These are phyloP conservation scores for Cryptophagus acutangulus DNA, from an alignment of 2,888 invertebrate species.

Conservation along the genomic window DNA sequence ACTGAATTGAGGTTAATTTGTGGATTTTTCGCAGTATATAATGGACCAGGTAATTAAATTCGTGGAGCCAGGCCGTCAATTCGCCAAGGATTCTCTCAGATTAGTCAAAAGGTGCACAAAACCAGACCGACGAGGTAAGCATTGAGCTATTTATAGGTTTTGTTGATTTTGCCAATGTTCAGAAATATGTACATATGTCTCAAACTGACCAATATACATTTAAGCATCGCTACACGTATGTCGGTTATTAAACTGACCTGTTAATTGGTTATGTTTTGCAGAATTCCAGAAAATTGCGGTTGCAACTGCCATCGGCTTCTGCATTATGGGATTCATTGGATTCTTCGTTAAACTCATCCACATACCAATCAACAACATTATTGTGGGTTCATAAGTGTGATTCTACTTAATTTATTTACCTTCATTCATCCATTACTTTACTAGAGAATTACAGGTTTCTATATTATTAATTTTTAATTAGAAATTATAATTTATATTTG, in stretches of 20 bases:
- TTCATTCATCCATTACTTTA: constrained; percentile 9
- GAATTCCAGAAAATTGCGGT: constrained; percentile 99
- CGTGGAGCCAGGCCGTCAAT: constrained; percentile 92
- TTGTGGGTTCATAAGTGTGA: constrained; percentile 70
- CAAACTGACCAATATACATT: too few species aligned
- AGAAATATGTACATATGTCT: too few species aligned
- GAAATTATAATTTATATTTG: background rate
- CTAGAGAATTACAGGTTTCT: too few species aligned
- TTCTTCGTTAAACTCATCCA: constrained; percentile 99
- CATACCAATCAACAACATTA: constrained; percentile 97
- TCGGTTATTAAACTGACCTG: too few species aligned
- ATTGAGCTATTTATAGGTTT: constrained; percentile 4
- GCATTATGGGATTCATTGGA: constrained; percentile 99
- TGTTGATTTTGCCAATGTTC: background rate
- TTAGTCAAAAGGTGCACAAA: constrained; percentile 99
- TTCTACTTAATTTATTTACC: constrained; percentile 14
- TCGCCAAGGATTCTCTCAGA: constrained; percentile 96
- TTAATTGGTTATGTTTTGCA: constrained; percentile 57
- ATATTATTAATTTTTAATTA: too few species aligned
- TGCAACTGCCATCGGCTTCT: constrained; percentile 98
- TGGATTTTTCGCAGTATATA: constrained; percentile 32
- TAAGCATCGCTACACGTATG: too few species aligned
- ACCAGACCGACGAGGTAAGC: constrained; percentile 92
- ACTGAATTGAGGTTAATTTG: constrained; percentile 6
- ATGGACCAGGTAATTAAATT: constrained; percentile 98